Base-by-base conservation (phyloP, 2,797 vertebrate genomes). In the Pteronotus mesoamericanus region DNA sequence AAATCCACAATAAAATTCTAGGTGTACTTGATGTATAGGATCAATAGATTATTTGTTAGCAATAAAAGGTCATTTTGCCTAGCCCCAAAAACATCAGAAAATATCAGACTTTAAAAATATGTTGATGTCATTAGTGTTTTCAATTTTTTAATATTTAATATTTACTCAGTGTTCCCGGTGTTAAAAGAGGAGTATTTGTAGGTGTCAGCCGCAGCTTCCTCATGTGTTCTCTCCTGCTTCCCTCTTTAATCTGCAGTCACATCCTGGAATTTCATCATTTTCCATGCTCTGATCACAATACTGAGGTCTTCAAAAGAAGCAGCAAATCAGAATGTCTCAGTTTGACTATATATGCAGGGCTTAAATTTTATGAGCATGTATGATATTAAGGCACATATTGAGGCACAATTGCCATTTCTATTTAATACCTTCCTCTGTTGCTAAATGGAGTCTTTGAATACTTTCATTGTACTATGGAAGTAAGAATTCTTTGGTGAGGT, bases 1-100 rank as follows among this genome's bases (percentile, higher is more conserved):
- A 80, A 96, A 91, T 66, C 37, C 46, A 59, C 9, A 85, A 34
- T 85, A 15, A 87, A 94, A 77, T 80, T 93, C 24, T 77, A 53
- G 37, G 46, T 46, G 19, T 66, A n/a, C 26, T 69, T 37, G 37
- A 83, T 68, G 75, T 82, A 9, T 24, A 66, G 3, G 9, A 34
- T 68, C 78, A 61, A 75, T 3, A 88, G 24, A 86, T 77, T 89
- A 22, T 53, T 86, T 85, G 69, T 80, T 86, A 91, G 48, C 55
- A 88, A 71, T 78, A 82, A 75, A 75, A 93, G 86, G 55, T 32
- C 59, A 90, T 92, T 82, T 69, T 92, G 6, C n/a, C 42, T 18
- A 53, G n/a, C 59, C 29, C 19, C 11, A 69, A 68, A 80, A 84
- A 51, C 22, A 53, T 71, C 51, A 61, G 22, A 37, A 86, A 9